Evolutionary conservation across 2,888 invertebrate genomes (phyloP), one percentile per base, ranked within the genome.

Genomic region (Pristionchus japonicus): DNA sequence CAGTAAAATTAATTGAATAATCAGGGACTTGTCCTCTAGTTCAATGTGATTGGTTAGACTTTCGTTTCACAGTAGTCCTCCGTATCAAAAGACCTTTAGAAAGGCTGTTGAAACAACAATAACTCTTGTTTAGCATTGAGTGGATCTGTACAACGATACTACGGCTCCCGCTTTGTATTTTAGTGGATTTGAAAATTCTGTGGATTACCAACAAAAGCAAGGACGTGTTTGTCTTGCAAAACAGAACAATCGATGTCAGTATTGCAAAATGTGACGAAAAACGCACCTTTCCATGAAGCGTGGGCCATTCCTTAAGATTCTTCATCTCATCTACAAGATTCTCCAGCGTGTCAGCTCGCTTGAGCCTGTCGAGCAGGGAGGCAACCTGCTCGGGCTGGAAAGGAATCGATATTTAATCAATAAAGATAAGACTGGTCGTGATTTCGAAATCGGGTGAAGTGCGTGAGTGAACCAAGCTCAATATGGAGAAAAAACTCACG

Each of bases 291-390:
- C 87, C 87, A 43, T 61, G 61, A 4, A 87, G 80, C 3, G 87
- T 87, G 37, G 52, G 87, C 87, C 87, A 87, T 43, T 87, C 87
- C 80, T 80, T 77, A n/a, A 87, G 77, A 15, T 57, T 87, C 37
- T 61, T 80, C 87, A 87, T 80, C 52, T 87, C 87, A 17, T 77
- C 47, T 80, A 64, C 87, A 9, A 87, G 47, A 27, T 17, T 40
- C 31, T 77, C 87, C 31, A 43, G 13, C 15, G 87, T 87, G 27
- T 49, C 40, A 3, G 80, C 43, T 47, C 43, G 40, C 43, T 87
- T 87, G 37, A 87, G 57, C 27, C 57, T 23, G 13, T 87, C 80
- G 57, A 87, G 64, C 37, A 87, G 87, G 43, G 77, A 43, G 43
- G 87, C 80, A 52, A 87, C 31, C 43, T 77, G 77, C 40, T 52